Percentiles rank a stretch among this genome's conserved stretches.
These are phyloP conservation scores for Cristatella mucedo DNA, from an alignment of 2,888 invertebrate genomes.

Conservation along the genomic window DNA sequence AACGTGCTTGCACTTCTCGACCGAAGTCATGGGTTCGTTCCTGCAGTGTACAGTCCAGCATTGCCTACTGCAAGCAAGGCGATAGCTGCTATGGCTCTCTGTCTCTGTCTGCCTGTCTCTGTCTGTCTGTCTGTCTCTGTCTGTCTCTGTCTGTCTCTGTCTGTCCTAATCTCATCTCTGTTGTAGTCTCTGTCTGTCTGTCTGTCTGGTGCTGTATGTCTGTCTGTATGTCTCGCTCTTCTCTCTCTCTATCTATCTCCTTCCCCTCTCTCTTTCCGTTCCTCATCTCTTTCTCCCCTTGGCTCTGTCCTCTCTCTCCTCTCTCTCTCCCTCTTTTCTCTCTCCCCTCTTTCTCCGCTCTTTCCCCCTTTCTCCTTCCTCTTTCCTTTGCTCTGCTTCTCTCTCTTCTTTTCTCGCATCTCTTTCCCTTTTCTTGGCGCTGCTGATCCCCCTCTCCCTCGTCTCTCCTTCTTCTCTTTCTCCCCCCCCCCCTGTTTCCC, in stretches of 20 bases:
- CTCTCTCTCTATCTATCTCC: not conserved
- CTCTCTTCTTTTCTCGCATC: not conserved
- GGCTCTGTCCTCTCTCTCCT: not conserved
- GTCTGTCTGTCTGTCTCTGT: not conserved
- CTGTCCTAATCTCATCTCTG: not conserved
- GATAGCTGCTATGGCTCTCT: too few relatives aligned
- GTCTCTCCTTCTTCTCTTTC: not conserved
- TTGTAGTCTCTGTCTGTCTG: not conserved
- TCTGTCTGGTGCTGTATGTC: not conserved
- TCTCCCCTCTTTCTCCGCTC: not conserved
- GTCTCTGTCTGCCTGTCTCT: not conserved
- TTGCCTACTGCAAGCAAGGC: too few relatives aligned
- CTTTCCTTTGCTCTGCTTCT: not conserved
- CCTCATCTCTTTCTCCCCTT: not conserved
- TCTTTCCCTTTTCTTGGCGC: not conserved
- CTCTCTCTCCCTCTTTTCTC: conserved; percentile 1
- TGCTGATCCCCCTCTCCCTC: not conserved
- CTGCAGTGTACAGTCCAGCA: too few relatives aligned
- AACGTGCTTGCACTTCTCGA: too few relatives aligned
- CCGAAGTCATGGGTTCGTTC: too few relatives aligned
- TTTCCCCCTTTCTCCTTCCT: not conserved
- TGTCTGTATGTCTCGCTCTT: not conserved
- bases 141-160: not conserved
- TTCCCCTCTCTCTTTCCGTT: not conserved
- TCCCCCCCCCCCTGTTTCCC: not conserved